These are phyloP conservation scores for Heliconius congener DNA, from an alignment of 1,140 invertebrate species.

Conservation along the genomic window DNA sequence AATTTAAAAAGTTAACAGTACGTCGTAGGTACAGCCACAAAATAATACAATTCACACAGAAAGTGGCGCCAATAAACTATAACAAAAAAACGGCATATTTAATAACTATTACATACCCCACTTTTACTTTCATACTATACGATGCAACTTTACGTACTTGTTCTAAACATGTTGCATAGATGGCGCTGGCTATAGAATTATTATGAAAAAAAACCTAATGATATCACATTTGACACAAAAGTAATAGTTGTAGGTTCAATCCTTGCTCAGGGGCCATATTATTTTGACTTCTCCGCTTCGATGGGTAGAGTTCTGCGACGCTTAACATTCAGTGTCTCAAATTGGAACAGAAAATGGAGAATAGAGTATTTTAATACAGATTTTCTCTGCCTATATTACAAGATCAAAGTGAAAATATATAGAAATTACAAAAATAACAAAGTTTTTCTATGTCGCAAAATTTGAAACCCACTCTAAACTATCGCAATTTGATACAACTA, in stretches of 20 bases:
- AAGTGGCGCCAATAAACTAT: slow-evolving; percentile 7
- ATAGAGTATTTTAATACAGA: not conserved
- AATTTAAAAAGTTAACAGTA: no score
- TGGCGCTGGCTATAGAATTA: slow-evolving; percentile 1
- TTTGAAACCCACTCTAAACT: no score
- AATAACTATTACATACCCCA: slow-evolving; percentile 7
- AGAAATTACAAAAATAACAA: no score
- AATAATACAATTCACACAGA: not conserved
- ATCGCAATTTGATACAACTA: not conserved
- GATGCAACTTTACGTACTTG: not conserved
- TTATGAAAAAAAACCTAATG: no score
- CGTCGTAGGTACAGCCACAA: no score
- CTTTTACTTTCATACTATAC: slow-evolving; percentile 6
- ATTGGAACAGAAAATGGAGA: not conserved
- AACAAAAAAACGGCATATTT: not conserved
- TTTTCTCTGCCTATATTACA: not conserved
- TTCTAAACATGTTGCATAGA: slow-evolving; percentile 22
- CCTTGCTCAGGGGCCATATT: not conserved
- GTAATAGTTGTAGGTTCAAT: not conserved
- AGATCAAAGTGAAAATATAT: not conserved
- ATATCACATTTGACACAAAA: no score
- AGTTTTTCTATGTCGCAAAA: no score
- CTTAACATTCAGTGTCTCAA: not conserved
- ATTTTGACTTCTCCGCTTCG: not conserved
- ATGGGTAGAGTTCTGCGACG: not conserved